Percentiles rank a stretch among this genome's conserved stretches.
Evolutionary conservation across 2,888 invertebrate species (phyloP).

Genomic region (Ennomos quercinarius): DNA sequence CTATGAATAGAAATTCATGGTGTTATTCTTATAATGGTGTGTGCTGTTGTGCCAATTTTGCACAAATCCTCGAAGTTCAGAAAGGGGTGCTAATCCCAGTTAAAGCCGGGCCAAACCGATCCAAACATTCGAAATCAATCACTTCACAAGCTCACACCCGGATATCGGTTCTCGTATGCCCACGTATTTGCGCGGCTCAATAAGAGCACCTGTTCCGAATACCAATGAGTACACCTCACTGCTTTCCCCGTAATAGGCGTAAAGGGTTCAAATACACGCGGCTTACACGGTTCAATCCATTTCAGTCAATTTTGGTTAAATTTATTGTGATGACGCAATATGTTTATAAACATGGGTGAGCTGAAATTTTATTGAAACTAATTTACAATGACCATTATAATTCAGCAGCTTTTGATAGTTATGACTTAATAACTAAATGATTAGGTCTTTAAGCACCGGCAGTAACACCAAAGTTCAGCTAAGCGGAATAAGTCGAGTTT

Average conservation of each 20-base stretch:
- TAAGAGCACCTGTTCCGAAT: conserved; percentile 50
- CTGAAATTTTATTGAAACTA: not conserved
- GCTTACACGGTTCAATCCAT: conserved; percentile 25
- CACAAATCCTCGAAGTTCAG: no score
- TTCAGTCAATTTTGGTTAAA: conserved; percentile 8
- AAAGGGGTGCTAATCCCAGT: no score
- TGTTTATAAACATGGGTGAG: not conserved
- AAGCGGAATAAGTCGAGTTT: conserved; percentile 3
- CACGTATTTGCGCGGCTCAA: conserved; percentile 25
- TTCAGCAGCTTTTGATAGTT: not conserved
- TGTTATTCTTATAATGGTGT: no score
- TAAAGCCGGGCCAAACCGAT: no score
- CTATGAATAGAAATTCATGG: no score
- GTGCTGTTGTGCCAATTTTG: no score
- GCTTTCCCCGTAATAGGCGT: conserved; percentile 20
- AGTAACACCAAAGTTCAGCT: conserved; percentile 1
- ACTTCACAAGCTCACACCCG: conserved; percentile 6
- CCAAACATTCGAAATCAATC: conserved; percentile 12
- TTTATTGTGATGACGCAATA: not conserved
- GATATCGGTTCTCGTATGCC: conserved; percentile 23
- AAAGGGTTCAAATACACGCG: conserved; percentile 16
- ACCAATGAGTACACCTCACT: conserved; percentile 50
- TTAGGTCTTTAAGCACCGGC: not conserved
- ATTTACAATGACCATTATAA: not conserved
- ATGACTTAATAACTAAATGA: conserved; percentile 4